phyloP scores from a whole-genome alignment of 2,888 invertebrate species.

The Papilio protenor region DNA sequence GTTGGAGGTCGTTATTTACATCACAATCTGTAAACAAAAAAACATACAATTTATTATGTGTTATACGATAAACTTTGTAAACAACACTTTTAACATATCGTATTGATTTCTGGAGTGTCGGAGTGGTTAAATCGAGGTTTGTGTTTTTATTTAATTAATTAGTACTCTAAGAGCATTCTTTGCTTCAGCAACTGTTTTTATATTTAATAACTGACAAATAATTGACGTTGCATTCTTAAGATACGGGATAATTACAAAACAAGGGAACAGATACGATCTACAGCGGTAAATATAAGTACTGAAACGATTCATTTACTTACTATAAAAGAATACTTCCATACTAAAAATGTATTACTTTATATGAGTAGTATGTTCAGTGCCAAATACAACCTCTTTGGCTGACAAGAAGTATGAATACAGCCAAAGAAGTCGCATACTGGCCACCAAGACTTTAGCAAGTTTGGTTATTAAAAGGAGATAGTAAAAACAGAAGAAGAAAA shows the following conservation, averaged over 20 bases:
- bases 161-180: not conserved
- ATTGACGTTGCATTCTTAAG: conserved; percentile 15
- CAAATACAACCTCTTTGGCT: no score
- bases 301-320: not conserved
- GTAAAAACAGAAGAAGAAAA: no score
- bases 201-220: not conserved
- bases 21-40: conserved; percentile 87
- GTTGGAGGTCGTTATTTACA: conserved; percentile 93
- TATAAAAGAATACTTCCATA: not conserved
- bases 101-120: not conserved
- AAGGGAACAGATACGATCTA: conserved; percentile 15
- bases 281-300: not conserved
- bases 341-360: not conserved
- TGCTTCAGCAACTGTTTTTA: not conserved
- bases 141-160: not conserved
- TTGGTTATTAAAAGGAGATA: no score
- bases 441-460: no score
- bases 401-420: no score
- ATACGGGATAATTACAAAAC: not conserved
- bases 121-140: not conserved
- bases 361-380: not conserved
- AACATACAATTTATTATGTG: not conserved
- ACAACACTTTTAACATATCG: not conserved
- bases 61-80: not conserved
- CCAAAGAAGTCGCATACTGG: no score